Conservation (phyloP, 2,797 vertebrate species). For the Cuculus canorus region DNA sequence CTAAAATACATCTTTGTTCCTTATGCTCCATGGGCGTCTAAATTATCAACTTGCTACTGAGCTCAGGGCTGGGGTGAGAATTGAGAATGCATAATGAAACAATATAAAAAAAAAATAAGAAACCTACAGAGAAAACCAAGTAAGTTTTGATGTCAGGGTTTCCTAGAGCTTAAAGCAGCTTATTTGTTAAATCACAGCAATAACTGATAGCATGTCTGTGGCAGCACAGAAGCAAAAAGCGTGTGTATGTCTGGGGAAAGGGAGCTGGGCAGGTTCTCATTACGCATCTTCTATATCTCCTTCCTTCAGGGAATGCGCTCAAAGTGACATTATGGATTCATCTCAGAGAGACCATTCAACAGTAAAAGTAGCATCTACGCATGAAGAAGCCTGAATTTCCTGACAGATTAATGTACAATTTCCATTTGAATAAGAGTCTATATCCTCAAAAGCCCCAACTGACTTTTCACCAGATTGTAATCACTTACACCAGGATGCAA, state of each 20-base stretch:
- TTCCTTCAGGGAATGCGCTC: neutral
- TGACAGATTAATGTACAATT: neutral
- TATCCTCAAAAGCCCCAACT: neutral
- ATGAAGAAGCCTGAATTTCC: neutral
- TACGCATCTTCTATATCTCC: neutral
- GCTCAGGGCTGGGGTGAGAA: neutral
- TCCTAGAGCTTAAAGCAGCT: neutral
- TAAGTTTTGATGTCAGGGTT: neutral
- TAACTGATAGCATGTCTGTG: neutral
- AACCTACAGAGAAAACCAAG: neutral
- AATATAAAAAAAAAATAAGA: neutral
- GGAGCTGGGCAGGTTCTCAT: neutral
- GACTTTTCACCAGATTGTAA: neutral
- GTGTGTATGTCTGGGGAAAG: neutral
- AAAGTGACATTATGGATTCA: neutral
- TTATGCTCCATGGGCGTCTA: neutral
- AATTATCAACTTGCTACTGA: neutral
- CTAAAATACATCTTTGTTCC: neutral
- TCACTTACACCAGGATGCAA: neutral
- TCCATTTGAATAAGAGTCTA: neutral
- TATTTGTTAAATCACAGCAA: neutral
- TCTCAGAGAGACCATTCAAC: neutral
- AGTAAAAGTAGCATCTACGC: neutral
- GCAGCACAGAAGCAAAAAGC: accelerated
- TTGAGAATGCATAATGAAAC: neutral